Percentiles rank a stretch among this genome's conserved stretches.
These are phyloP conservation scores for Chironomus riparius DNA, from an alignment of 2,888 invertebrate species.

Conservation along the genomic window DNA sequence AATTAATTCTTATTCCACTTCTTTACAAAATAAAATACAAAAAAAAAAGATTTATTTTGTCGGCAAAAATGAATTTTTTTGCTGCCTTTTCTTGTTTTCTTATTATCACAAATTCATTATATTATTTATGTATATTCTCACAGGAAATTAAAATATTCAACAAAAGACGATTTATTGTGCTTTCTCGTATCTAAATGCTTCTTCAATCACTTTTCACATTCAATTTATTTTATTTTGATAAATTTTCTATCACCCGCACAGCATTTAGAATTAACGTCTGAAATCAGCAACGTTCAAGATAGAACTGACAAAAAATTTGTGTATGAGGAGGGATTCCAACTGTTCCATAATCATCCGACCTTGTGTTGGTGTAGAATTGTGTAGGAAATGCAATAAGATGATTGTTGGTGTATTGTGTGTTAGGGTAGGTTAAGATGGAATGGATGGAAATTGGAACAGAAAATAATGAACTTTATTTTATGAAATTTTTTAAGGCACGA, in stretches of 20 bases:
- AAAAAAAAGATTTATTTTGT: too few species aligned
- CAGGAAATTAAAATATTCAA: neutral
- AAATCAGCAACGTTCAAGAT: slow-evolving; percentile 2
- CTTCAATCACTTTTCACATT: neutral
- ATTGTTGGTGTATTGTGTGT: neutral
- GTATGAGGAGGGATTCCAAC: neutral
- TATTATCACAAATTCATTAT: neutral
- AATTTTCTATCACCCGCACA: slow-evolving; percentile 4
- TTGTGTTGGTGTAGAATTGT: slow-evolving; percentile 7
- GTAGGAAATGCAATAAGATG: neutral
- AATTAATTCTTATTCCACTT: neutral
- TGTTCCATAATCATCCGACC: neutral
- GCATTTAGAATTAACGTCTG: neutral
- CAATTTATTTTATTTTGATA: neutral
- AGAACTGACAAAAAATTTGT: neutral
- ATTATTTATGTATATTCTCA: neutral
- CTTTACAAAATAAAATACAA: too few species aligned
- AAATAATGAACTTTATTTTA: neutral
- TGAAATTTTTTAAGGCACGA: neutral
- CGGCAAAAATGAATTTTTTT: too few species aligned
- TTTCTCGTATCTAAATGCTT: neutral
- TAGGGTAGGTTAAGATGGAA: neutral
- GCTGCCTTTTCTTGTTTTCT: neutral
- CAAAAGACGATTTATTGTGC: neutral
- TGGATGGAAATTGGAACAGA: neutral